phyloP scores from a whole-genome alignment of 1,140 invertebrate species.

The Scaptomyza graminum region DNA sequence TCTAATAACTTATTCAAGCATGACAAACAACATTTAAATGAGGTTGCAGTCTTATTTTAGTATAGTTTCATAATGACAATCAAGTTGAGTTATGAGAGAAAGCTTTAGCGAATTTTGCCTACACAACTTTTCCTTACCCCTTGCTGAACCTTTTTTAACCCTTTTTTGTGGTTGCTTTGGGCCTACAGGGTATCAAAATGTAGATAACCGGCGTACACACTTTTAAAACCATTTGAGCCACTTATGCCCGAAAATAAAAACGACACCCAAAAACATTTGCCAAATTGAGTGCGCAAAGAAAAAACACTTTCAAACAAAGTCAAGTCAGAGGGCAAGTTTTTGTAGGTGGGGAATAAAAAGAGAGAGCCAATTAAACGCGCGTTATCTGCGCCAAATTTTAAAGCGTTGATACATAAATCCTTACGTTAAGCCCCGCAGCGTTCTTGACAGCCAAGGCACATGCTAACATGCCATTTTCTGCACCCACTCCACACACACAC shows the following conservation, averaged over 20 bases:
- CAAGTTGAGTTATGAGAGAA: neutral
- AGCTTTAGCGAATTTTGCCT: too few species aligned
- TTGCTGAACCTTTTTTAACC: neutral
- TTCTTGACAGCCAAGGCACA: slow-evolving; percentile 82
- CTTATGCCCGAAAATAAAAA: slow-evolving; percentile 55
- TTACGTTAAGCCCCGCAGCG: slow-evolving; percentile 81
- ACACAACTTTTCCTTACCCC: neutral
- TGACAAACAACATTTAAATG: neutral
- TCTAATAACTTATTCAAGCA: slow-evolving; percentile 39
- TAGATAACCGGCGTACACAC: slow-evolving; percentile 59
- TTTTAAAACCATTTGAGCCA: slow-evolving; percentile 70
- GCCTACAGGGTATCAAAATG: slow-evolving; percentile 27
- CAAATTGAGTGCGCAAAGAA: slow-evolving; percentile 29
- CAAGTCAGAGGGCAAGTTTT: slow-evolving; percentile 1
- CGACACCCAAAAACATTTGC: slow-evolving; percentile 27
- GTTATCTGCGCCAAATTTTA: slow-evolving; percentile 83
- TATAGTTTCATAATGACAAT: neutral
- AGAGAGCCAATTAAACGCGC: slow-evolving; percentile 79
- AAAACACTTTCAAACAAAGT: slow-evolving; percentile 16
- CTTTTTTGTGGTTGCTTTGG: neutral
- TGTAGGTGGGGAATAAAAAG: too few species aligned
- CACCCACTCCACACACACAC: slow-evolving; percentile 48
- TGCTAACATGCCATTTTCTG: slow-evolving; percentile 81
- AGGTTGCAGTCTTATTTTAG: too few species aligned
- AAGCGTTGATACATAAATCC: slow-evolving; percentile 84